Conservation (phyloP, 2,888 invertebrate genomes). For the Exephanes ischioxanthus region DNA sequence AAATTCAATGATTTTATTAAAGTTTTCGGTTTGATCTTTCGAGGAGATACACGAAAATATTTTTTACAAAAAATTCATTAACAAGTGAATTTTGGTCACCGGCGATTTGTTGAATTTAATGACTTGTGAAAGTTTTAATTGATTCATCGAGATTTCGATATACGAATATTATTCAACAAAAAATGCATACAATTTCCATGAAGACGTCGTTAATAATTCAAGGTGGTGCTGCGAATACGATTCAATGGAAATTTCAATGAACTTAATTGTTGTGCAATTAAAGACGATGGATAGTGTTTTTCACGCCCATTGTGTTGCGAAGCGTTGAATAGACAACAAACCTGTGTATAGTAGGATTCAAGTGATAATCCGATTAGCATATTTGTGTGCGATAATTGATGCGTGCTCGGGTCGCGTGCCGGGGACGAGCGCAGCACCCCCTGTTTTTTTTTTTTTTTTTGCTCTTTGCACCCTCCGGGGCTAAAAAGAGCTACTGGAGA, state of each 20-base stretch:
- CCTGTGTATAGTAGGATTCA: constrained; percentile 30
- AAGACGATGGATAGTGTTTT: constrained; percentile 6
- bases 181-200: not conserved
- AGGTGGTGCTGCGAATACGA: not conserved
- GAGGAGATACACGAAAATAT: not conserved
- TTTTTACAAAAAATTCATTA: not conserved
- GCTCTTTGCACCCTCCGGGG: constrained; percentile 41
- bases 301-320: constrained; percentile 1
- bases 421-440: constrained; percentile 35
- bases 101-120: too few species aligned
- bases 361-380: constrained; percentile 57
- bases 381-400: constrained; percentile 37
- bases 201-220: not conserved
- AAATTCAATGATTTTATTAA: too few species aligned
- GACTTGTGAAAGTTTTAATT: not conserved
- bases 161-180: not conserved
- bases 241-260: not conserved
- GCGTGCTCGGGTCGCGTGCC: constrained; percentile 21
- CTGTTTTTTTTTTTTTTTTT: constrained; percentile 50
- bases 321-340: constrained; percentile 27
- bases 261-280: not conserved
- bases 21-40: not conserved
- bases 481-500: constrained; percentile 46
- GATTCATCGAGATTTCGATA: not conserved
- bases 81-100: too few species aligned